phyloP scores from a whole-genome alignment of 2,888 invertebrate species.

The Emmelina monodactyla region DNA sequence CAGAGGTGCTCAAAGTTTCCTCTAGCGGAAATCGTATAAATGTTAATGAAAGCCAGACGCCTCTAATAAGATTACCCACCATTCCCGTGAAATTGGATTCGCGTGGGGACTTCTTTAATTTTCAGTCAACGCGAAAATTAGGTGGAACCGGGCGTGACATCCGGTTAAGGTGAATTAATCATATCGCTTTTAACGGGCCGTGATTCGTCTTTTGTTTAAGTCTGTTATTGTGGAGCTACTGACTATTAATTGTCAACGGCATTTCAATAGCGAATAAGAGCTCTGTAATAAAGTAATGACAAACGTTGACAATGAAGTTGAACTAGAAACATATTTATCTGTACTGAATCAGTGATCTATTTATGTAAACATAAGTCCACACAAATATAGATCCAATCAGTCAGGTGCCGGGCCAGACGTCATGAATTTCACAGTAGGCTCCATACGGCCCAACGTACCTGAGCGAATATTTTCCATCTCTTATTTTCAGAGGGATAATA shows the following conservation, averaged over 20 bases:
- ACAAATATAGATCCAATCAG: conserved; percentile 53
- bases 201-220: conserved; percentile 14
- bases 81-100: conserved; percentile 58
- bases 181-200: not conserved
- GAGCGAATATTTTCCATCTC: no score
- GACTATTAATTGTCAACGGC: no score
- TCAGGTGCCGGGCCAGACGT: conserved; percentile 37
- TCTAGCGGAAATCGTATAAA: conserved; percentile 53
- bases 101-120: conserved; percentile 58
- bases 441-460: no score
- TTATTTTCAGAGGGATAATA: no score
- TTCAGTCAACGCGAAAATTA: conserved; percentile 56
- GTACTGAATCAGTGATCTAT: no score
- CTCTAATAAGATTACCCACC: conserved; percentile 62
- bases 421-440: conserved; percentile 49
- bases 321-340: no score
- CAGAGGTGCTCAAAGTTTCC: conserved; percentile 32
- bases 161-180: conserved; percentile 1
- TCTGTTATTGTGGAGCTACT: no score
- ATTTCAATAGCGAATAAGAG: no score
- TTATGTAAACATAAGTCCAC: no score
- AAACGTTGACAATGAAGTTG: no score
- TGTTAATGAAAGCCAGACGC: conserved; percentile 60
- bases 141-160: conserved; percentile 30
- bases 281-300: no score